phyloP scores from a whole-genome alignment of 2,113 vertebrate genomes.

The Urocolius indicus region DNA sequence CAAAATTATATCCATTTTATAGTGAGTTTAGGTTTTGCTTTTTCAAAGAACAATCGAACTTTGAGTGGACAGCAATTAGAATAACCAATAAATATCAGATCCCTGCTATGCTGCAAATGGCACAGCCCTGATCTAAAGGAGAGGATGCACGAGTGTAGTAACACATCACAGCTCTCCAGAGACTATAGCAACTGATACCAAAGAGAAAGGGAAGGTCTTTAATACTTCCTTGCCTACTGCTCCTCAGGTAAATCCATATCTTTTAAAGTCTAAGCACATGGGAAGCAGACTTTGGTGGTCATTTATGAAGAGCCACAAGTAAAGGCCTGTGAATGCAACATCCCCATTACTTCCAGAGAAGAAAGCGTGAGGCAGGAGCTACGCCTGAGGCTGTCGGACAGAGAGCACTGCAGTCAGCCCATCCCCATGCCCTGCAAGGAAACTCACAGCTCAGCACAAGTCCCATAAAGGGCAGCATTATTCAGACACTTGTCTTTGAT shows the following conservation, averaged over 20 bases:
- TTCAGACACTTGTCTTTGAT: neutral
- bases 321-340: neutral
- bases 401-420: neutral
- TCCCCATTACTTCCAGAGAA: neutral
- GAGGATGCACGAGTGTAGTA: neutral
- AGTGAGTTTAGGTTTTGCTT: neutral
- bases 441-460: neutral
- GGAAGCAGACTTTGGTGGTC: neutral
- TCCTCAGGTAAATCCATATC: neutral
- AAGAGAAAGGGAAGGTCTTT: neutral
- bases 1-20: neutral
- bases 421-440: neutral
- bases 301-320: neutral
- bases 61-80: neutral
- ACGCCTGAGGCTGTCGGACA: neutral
- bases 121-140: neutral
- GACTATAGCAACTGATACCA: fast-evolving
- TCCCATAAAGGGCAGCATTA: neutral
- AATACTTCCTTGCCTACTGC: neutral
- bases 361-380: neutral
- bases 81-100: neutral
- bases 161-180: neutral
- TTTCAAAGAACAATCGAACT: neutral
- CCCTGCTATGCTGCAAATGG: neutral
- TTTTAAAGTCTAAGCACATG: neutral